Evolutionary conservation across 2,888 invertebrate genomes (phyloP), one percentile per base, ranked within the genome.

Genomic region (Heteromyza rotundicornis): DNA sequence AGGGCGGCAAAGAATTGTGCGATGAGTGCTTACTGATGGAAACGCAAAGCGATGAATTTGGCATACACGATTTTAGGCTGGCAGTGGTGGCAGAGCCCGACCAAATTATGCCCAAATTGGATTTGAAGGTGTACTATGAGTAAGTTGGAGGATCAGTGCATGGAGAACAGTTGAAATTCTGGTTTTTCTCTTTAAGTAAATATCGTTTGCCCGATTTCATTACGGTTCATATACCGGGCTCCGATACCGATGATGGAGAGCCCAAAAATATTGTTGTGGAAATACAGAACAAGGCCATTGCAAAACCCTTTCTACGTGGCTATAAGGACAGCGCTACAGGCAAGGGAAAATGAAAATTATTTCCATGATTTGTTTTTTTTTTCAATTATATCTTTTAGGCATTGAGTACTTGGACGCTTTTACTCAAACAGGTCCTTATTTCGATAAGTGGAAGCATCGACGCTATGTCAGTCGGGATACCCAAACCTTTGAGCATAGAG

Each of bases 281-380:
- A 79, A 87, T 89, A 65, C 86, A 86, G 68, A 86, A 88, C 70
- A 82, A 85, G 40, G 76, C 83, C 0, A 89, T 90, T 36, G 77
- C 85, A 44, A 95, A 95, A 77, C 92, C 93, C 0, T 92, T 89
- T 83, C 82, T 82, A 91, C 68, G 95, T 56, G 96, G 96, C 32
- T 96, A 91, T 82, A 85, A 87, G 63, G 88, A 96, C 80, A 87
- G 86, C 68, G 78, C 86, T 57, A 92, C 90, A 59, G 89, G 90
- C 20, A 85, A 79, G 59, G 40, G 2, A 40, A 40, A 40, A 40
- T 10, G n/a, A 40, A 40, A n/a, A n/a, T n/a, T 10, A 40, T n/a
- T n/a, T 7, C 10, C 27, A 14, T 40, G 5, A 14, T 10, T 40
- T n/a, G 12, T 51, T 51, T 19, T 51, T 22, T 36, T 23, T 27